Evolutionary conservation across 2,888 invertebrate genomes (phyloP), one percentile per base, ranked within the genome.

Genomic region (Micoletzkya japonica): DNA sequence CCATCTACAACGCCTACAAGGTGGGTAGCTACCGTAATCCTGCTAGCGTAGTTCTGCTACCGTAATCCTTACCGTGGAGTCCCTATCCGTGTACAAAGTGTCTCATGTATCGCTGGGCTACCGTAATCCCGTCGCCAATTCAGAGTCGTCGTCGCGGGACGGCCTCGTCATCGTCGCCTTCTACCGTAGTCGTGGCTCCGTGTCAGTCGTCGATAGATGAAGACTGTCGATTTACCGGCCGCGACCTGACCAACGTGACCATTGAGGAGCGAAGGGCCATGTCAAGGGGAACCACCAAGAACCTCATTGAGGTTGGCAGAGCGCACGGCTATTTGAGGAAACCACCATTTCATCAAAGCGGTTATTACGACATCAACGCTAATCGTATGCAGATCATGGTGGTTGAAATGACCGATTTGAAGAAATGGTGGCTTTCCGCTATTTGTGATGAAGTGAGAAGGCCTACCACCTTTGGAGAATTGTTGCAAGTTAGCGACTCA

Each of bases 1-100:
- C 96, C 76, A 96, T 98, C 74, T 98, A 97, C 88, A 97, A 96
- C 88, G 90, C 96, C 83, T 97, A 97, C 89, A 97, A 97, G 91
- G 91, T 91, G 49, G 63, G 56, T 50, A 68, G 36, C 66, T 54
- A 66, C 66, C 66, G 66, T 66, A 54, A 52, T 54, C 66, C 50
- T 54, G 6, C 54, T 44, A 44, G 14, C 44, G 44, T 44, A 44
- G 20, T 17, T 17, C 20, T 17, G 20, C 20, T 44, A 44, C 44
- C 10, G 44, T 44, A 10, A 44, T 44, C 44, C 44, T 17, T 14
- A 10, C 10, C 39, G 10, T 39, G 39, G 10, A 39, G 39, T 28
- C 56, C 14, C 14, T 56, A 32, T 4, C 52, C 2, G n/a, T n/a
- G 26, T 20, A 57, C 1, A n/a, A 30, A 26, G 30, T 26, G 34